Percentiles rank a stretch among this genome's conserved stretches.
These are phyloP conservation scores for Geopemphigus sp. DNA, from an alignment of 1,140 invertebrate species.

Conservation along the genomic window DNA sequence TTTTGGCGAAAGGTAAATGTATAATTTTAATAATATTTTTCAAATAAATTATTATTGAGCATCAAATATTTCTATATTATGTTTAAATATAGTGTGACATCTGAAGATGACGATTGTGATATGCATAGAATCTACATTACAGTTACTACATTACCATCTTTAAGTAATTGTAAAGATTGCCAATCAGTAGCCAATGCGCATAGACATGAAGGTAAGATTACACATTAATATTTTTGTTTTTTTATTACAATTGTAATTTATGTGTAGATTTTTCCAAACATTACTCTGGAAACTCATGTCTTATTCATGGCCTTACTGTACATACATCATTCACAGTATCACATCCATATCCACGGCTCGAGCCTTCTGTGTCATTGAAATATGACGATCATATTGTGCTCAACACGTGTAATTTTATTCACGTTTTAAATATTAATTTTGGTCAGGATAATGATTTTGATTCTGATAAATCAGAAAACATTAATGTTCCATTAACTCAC, in stretches of 20 bases:
- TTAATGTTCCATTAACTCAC: slow-evolving; percentile 33
- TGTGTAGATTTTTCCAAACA: slow-evolving; percentile 63
- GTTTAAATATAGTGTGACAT: slow-evolving; percentile 32
- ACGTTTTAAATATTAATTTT: slow-evolving; percentile 62
- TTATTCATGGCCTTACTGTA: slow-evolving; percentile 67
- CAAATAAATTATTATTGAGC: neutral
- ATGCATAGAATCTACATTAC: slow-evolving; percentile 60
- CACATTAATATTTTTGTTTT: slow-evolving; percentile 27
- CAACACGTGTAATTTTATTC: slow-evolving; percentile 71
- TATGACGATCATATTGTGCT: slow-evolving; percentile 66
- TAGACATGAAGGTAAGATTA: slow-evolving; percentile 58
- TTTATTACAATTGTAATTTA: slow-evolving; percentile 53
- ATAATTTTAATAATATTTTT: neutral
- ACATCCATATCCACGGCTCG: slow-evolving; percentile 68
- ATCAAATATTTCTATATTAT: neutral
- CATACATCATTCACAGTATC: slow-evolving; percentile 68
- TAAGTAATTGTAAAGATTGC: slow-evolving; percentile 64
- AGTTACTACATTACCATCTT: slow-evolving; percentile 62
- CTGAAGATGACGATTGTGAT: slow-evolving; percentile 51
- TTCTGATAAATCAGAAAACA: slow-evolving; percentile 33
- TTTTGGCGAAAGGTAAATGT: slow-evolving; percentile 65
- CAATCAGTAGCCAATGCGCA: slow-evolving; percentile 61
- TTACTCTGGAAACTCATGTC: slow-evolving; percentile 62
- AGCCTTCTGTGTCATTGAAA: slow-evolving; percentile 63
- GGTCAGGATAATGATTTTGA: slow-evolving; percentile 47